Percentiles rank a stretch among this genome's conserved stretches.
Conservation (phyloP, 2,888 invertebrate genomes). For the Lamellibrachia columna region DNA sequence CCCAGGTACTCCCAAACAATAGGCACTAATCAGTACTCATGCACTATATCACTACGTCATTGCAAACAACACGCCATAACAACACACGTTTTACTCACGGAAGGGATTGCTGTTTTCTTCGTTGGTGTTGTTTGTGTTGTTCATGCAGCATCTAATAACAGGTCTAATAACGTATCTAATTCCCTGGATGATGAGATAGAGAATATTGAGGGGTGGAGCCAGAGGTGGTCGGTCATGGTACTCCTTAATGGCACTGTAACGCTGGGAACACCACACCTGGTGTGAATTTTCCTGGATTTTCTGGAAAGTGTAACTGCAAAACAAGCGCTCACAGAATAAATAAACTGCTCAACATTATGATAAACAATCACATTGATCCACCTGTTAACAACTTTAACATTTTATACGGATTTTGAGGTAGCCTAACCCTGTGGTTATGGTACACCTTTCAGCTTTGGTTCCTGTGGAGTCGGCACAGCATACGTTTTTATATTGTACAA, state of each 20-base stretch:
- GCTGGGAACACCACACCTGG: constrained; percentile 62
- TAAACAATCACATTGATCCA: too few species aligned
- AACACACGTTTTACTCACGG: constrained; percentile 23
- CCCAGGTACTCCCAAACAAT: too few species aligned
- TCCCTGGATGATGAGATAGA: constrained; percentile 51
- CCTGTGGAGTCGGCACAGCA: too few species aligned
- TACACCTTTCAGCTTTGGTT: too few species aligned
- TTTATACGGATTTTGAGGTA: too few species aligned
- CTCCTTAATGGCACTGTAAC: constrained; percentile 61
- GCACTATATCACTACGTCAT: neutral
- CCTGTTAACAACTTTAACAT: too few species aligned
- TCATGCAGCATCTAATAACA: neutral
- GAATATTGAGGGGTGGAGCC: constrained; percentile 62
- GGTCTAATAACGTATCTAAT: constrained; percentile 18
- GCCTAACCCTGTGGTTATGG: too few species aligned
- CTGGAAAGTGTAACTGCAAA: constrained; percentile 60
- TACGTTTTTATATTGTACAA: too few species aligned
- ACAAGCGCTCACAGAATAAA: constrained; percentile 12
- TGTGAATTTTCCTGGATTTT: constrained; percentile 61
- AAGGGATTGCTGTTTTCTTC: neutral
- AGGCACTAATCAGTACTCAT: neutral
- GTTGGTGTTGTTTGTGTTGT: neutral
- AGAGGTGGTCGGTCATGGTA: constrained; percentile 59
- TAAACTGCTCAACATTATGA: neutral
- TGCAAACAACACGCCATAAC: neutral